A percentile compares a stretch with the other conserved stretches of the same genome.
phyloP scores from a whole-genome alignment of 2,113 vertebrate genomes.

The Otus sunia region DNA sequence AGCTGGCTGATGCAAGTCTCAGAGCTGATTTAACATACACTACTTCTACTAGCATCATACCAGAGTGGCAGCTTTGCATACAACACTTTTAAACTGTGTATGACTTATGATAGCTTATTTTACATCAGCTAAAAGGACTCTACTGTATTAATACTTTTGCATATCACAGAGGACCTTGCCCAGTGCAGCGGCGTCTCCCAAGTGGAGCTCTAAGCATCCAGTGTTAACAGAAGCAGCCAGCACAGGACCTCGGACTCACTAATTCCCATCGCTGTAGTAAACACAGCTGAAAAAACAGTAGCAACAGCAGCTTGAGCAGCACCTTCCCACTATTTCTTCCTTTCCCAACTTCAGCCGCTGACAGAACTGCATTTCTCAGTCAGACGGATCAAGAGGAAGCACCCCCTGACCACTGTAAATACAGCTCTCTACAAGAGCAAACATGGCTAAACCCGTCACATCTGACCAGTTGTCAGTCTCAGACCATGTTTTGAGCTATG shows the following conservation, averaged over 20 bases:
- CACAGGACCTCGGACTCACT: neutral
- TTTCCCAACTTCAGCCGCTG: neutral
- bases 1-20: neutral
- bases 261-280: neutral
- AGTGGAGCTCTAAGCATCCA: neutral
- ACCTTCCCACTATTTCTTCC: neutral
- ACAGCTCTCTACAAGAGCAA: neutral
- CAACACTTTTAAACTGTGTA: neutral
- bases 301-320: neutral
- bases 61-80: neutral
- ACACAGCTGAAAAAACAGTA: neutral
- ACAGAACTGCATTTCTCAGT: neutral
- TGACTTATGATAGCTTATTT: neutral
- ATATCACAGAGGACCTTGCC: neutral
- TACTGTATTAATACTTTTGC: neutral
- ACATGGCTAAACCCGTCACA: neutral
- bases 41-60: neutral
- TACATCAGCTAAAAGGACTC: neutral
- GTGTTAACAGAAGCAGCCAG: neutral
- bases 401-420: neutral
- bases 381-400: accelerated
- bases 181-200: neutral
- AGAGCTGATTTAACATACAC: neutral
- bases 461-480: neutral
- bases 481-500: neutral